Evolutionary conservation across 2,888 invertebrate genomes (phyloP).

Genomic region (Drosophila subquinaria): DNA sequence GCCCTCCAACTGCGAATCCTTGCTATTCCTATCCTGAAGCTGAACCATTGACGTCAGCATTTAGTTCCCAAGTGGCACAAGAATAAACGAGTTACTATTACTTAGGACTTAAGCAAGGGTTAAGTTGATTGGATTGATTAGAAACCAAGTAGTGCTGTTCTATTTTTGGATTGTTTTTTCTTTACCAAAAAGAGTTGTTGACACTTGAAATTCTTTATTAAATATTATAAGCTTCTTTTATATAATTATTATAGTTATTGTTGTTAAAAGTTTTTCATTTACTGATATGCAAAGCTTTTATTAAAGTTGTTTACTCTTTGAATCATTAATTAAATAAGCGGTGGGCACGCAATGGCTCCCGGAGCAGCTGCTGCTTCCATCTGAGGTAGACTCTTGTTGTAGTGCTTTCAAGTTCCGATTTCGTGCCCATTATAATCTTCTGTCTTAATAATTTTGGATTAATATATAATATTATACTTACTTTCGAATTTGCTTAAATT

Average conservation of each 20-base stretch:
- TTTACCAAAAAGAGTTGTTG: background rate
- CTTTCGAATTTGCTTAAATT: no score
- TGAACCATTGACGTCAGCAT: conserved; percentile 45
- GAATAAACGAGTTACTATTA: conserved; percentile 1
- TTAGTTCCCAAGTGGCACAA: background rate
- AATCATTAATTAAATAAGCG: no score
- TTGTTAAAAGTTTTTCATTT: no score
- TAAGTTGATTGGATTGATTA: conserved; percentile 2
- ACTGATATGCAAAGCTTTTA: background rate
- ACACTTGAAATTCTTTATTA: background rate
- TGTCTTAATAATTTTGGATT: no score
- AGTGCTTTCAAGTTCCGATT: no score
- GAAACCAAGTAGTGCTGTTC: background rate
- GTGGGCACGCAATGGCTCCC: no score
- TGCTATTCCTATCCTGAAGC: background rate
- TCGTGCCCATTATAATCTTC: no score
- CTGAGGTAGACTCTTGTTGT: no score
- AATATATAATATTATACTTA: no score
- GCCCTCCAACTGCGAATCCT: background rate
- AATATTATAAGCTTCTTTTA: background rate
- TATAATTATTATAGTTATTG: background rate
- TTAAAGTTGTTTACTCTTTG: background rate
- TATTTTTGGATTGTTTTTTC: background rate
- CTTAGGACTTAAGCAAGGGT: conserved; percentile 8
- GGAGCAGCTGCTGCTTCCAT: no score